Evolutionary conservation across 2,113 vertebrate species (phyloP).

Genomic region (Lycaon pictus): DNA sequence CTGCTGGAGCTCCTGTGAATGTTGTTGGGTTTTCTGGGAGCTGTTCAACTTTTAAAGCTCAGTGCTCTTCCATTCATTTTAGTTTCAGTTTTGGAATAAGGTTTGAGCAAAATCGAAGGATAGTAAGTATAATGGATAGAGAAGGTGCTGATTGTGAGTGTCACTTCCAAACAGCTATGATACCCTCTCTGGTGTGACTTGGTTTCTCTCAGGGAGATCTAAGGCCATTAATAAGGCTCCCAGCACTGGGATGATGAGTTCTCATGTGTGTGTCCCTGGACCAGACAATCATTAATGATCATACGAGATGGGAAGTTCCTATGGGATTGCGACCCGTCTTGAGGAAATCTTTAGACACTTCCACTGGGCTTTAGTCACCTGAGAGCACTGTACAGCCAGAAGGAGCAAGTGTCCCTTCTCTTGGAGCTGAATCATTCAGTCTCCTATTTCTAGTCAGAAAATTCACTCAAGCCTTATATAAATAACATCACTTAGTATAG

Average conservation of each 20-base stretch:
- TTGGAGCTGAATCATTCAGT: background rate
- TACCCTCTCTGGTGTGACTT: background rate
- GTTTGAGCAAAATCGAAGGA: background rate
- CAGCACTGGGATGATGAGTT: background rate
- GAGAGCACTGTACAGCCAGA: background rate
- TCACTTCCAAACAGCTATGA: background rate
- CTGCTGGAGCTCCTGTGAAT: background rate
- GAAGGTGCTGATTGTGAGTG: background rate
- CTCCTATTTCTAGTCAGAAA: background rate
- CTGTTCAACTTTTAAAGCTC: background rate
- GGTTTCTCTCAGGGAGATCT: background rate
- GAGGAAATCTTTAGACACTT: background rate
- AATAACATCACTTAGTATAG: background rate
- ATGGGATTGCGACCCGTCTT: background rate
- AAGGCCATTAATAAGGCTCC: background rate
- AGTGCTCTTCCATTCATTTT: background rate
- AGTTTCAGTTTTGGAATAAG: background rate
- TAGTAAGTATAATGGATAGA: background rate
- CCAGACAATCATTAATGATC: background rate
- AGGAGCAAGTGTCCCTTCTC: background rate
- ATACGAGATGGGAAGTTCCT: background rate
- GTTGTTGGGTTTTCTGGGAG: background rate
- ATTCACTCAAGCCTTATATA: background rate
- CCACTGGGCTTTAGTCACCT: background rate
- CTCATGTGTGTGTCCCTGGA: background rate